Evolutionary conservation across 2,888 invertebrate genomes (phyloP), one percentile per base, ranked within the genome.

Genomic region (Drosophila affinis): DNA sequence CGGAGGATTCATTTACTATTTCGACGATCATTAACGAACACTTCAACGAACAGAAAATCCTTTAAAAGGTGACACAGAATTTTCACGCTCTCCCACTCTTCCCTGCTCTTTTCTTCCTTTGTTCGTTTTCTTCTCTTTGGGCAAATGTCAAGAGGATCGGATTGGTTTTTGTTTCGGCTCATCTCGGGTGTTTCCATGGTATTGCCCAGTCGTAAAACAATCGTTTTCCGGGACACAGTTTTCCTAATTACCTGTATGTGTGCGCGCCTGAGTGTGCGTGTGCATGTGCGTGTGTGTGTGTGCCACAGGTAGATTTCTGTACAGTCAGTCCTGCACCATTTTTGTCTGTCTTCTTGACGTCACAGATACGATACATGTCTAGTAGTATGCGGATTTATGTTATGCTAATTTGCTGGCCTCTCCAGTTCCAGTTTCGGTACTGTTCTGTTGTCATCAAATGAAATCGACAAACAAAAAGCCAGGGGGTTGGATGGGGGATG

Each of bases 351-450:
- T 10, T 10, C 64, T 61, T 75, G 87, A 80, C 87, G 87, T 80
- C 84, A 80, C 49, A 51, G 54, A 34, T 12, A 18, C 3, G 45
- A 54, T 58, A 57, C 62, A 87, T 76, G n/a, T 6, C 39, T 39
- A n/a, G 39, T n/a, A n/a, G 39, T 2, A n/a, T 39, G 39, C 14
- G 39, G 39, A 39, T 39, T 87, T 87, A 79, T 72, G 68, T 72
- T 79, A 84, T 85, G 88, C 79, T 81, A 88, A 88, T 82, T 88
- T 73, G 24, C 51, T n/a, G 47, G 58, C 49, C 68, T 68, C 77
- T 84, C 64, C 62, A 73, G 63, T 69, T 87, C 51, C 62, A 73
- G 63, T 18, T 18, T n/a, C n/a, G n/a, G n/a, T n/a, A n/a, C n/a
- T n/a, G n/a, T n/a, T n/a, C n/a, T n/a, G n/a, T n/a, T n/a, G n/a